Base-by-base conservation (phyloP, 1,140 invertebrate species). In the Trichogramma pretiosum region DNA sequence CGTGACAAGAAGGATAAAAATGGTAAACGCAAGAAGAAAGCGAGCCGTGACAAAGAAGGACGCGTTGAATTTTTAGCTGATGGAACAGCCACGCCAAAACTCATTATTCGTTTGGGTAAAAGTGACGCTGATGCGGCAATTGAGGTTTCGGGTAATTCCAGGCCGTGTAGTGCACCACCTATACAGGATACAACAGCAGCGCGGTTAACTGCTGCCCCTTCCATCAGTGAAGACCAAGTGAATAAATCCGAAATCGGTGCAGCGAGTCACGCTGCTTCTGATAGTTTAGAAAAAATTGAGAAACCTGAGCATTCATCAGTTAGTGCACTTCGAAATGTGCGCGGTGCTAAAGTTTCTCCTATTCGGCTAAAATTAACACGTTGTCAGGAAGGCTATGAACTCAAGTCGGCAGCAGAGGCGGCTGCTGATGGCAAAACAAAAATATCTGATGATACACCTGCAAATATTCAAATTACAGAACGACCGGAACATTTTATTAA, bases 341-440 rank as follows among this genome's bases (percentile, higher is more conserved):
- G 79, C 50, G 77, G 79, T 48, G 75, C 76, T 11, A 84, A 85
- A 70, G 75, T 82, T 33, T 81, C 81, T 23, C 86, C 87, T 1
- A 86, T 91, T 46, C 77, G 84, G 42, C 79, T 91, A 72, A 91
- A 90, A 77, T 65, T 90, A 44, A 77, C 84, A 1, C 76, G 87
- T 28, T 85, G 83, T 54, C 79, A 84, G 17, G 80, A 86, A 53
- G 87, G 87, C 28, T 79, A 77, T 46, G 71, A 76, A 49, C 67
- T 77, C 21, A 77, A 73, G 54, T 64, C 64, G 43, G 66, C 63
- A 38, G 55, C 55, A 48, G 58, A 56, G 11, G 21, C 47, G 5
- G 41, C 7, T 9, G 16, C 14, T 22, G 36, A 16, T 50, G n/a
- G 53, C 52, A 33, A 61, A 59, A 36, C 46, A 19, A 33, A 23